These are phyloP conservation scores for Parnassius mnemosyne DNA, from an alignment of 2,888 invertebrate genomes.

Conservation along the genomic window DNA sequence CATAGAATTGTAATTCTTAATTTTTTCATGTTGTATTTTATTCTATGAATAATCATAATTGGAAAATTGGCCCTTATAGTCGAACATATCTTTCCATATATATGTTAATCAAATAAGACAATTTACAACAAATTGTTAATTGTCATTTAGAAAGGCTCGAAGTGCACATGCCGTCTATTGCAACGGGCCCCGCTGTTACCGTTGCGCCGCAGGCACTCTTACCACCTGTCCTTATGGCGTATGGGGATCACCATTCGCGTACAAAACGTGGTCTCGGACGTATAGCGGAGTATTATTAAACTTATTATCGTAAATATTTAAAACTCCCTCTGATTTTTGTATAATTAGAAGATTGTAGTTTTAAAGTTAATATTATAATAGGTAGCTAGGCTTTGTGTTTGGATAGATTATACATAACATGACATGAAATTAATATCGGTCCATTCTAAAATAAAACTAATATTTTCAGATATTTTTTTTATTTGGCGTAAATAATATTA, in stretches of 20 bases:
- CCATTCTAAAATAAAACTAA: too few relatives aligned
- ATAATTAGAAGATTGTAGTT: too few relatives aligned
- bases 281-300: slow-evolving; percentile 12
- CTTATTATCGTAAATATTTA: slow-evolving; percentile 14
- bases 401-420: too few relatives aligned
- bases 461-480: too few relatives aligned
- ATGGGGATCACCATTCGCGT: slow-evolving; percentile 21
- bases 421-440: too few relatives aligned
- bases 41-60: too few relatives aligned
- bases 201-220: slow-evolving; percentile 55
- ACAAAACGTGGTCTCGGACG: slow-evolving; percentile 3
- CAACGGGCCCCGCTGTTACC: slow-evolving; percentile 35
- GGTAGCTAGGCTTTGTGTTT: too few relatives aligned
- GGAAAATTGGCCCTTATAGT: background rate
- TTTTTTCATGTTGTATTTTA: too few relatives aligned
- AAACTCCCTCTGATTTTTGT: slow-evolving; percentile 24
- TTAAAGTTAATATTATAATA: too few relatives aligned
- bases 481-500: too few relatives aligned
- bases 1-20: too few relatives aligned
- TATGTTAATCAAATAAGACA: slow-evolving; percentile 15
- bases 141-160: slow-evolving; percentile 7
- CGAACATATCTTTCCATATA: background rate
- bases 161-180: slow-evolving; percentile 27
- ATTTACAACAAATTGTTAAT: slow-evolving; percentile 22
- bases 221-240: slow-evolving; percentile 52